Base-by-base conservation (phyloP, 2,797 vertebrate species). In the Eremophila alpestris region DNA sequence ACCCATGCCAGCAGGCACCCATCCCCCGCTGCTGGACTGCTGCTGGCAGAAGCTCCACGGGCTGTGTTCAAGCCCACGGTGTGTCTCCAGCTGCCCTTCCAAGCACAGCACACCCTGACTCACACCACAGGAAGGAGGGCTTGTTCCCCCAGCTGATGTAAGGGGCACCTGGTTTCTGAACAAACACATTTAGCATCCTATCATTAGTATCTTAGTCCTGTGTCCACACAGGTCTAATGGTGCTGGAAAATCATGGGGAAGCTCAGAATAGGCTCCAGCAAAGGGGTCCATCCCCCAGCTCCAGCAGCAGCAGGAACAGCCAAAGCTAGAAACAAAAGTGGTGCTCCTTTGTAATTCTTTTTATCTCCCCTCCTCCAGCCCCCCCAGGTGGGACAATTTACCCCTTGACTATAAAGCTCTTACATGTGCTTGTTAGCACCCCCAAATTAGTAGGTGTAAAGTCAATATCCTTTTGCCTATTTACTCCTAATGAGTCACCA, bases 381-480 rank as follows among this genome's bases (percentile, higher is more conserved):
- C 73, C 79, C 79, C 84, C 70, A 89, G 96, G 83, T 93, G 87
- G 91, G 90, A 93, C 80, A 78, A 94, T 92, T 96, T 88, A 94
- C 69, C 89, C 62, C 1, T 51, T 52, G 54, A 86, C 90, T 91
- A 93, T 41, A 96, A 87, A 93, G 91, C 82, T 69, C 88, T 92
- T 96, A 80, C 65, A 88, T 90, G 81, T 84, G 80, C 93, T 95
- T 96, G 95, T 97, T 95, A 94, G 96, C 93, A 95, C 96, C 89
- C 94, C 86, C 96, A 96, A 95, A 95, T 96, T 83, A 94, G 83
- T 83, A 96, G 89, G 89, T 94, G 90, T 91, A 95, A 96, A 96
- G 94, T 91, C 91, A 97, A 92, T 95, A 95, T 94, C 90, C 85
- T 90, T 86, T 90, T 95, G 93, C 89, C 91, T 92, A 87, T 97